Base-by-base conservation (phyloP, 2,888 invertebrate genomes). In the Drosophila merina region DNA sequence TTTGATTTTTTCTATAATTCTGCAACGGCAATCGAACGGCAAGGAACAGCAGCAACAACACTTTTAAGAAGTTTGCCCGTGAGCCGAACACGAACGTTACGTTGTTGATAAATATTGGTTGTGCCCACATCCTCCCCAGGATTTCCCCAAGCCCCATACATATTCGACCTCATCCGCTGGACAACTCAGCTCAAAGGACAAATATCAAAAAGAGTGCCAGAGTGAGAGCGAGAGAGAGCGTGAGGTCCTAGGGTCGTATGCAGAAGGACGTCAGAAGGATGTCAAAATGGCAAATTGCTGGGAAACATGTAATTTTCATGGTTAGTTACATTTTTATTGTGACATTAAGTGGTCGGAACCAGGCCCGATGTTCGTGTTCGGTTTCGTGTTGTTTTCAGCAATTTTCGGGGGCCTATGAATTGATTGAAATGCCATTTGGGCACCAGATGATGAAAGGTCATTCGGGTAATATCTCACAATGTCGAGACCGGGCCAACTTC, bases 241-340 rank as follows among this genome's bases (percentile, higher is more conserved):
- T 33, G 44, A 25, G 25, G 31, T 38, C 6, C 48, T 12, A 45
- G 28, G 52, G 60, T 55, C 69, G 72, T 82, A 76, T 79, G 76
- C 73, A 63, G 79, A 28, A 28, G 28, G 28, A 72, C 57, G 55
- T 64, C 81, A 74, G 68, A 69, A 55, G 67, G 56, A 74, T 77
- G 88, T 79, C 74, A 79, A 74, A 83, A 86, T 60, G 73, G 72
- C 79, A 83, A 86, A 88, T 88, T 88, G 83, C 86, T 88, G 75
- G 74, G 76, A 77, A 87, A 77, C 84, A 83, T 86, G 89, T 88
- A 70, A 88, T 88, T 86, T 86, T 86, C 89, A 86, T 86, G 86
- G 86, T 88, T 88, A 88, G 88, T 86, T 86, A 86, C 88, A 81
- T 87, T 86, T 88, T 85, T 87, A 88, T 86, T 86, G 87, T 82